These are phyloP conservation scores for Charadrius vociferus DNA, from an alignment of 2,113 vertebrate genomes.

Conservation along the genomic window DNA sequence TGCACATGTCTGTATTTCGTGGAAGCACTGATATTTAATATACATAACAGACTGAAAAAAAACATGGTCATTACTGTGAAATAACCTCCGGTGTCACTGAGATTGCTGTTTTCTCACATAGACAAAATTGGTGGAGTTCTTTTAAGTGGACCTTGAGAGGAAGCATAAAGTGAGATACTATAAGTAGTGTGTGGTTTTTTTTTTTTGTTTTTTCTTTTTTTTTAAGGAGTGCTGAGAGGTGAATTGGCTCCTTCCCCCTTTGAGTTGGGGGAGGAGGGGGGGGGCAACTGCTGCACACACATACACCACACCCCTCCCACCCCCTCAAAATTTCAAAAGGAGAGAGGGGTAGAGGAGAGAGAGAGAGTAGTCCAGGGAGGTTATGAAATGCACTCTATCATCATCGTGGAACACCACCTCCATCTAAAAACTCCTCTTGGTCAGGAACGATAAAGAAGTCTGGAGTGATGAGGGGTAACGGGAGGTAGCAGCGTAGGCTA, in stretches of 20 bases:
- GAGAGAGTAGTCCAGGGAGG: not conserved
- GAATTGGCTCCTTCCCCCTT: not conserved
- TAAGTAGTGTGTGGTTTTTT: no score
- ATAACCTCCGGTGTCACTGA: not conserved
- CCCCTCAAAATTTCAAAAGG: no score
- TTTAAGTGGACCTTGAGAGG: not conserved
- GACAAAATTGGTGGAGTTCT: not conserved
- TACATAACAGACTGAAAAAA: not conserved
- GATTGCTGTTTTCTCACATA: not conserved
- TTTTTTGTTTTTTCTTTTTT: no score
- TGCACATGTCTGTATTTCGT: not conserved
- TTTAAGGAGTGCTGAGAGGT: not conserved
- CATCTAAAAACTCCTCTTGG: not conserved
- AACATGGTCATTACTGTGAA: not conserved
- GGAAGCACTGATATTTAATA: not conserved
- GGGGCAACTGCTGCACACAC: not conserved
- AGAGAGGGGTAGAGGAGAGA: no score
- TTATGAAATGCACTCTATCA: not conserved
- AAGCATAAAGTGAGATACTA: not conserved
- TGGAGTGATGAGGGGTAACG: not conserved
- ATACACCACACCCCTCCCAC: no score
- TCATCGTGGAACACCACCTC: not conserved
- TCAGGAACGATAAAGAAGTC: not conserved
- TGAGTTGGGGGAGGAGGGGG: no score
- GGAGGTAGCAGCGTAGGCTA: not conserved